Percentiles rank a stretch among this genome's conserved stretches.
Evolutionary conservation across 1,140 invertebrate genomes (phyloP).

Genomic region (Rhyzopertha dominica): DNA sequence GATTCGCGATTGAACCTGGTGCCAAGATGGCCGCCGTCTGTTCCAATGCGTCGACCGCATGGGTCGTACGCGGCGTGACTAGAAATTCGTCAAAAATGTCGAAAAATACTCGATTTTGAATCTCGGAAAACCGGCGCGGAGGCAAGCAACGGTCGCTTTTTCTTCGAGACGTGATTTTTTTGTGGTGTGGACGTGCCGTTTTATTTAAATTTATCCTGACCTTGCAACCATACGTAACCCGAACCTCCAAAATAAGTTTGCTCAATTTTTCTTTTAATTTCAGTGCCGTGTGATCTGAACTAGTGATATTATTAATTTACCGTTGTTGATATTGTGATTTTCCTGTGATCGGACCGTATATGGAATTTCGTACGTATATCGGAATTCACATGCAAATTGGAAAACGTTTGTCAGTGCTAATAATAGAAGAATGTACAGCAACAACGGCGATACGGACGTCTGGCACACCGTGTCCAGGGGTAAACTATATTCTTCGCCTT

Average conservation of each 20-base stretch:
- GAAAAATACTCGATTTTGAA: too few relatives aligned
- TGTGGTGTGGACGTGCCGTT: too few relatives aligned
- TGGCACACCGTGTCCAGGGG: too few relatives aligned
- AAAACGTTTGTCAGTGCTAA: too few relatives aligned
- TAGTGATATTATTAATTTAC: conserved; percentile 17
- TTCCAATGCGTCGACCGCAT: conserved; percentile 44
- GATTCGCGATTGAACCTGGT: conserved; percentile 15
- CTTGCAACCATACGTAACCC: conserved; percentile 26
- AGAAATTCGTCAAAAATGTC: conserved; percentile 13
- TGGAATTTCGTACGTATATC: too few relatives aligned
- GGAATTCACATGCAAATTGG: too few relatives aligned
- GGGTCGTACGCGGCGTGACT: conserved; percentile 43
- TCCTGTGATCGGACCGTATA: too few relatives aligned
- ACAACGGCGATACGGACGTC: too few relatives aligned
- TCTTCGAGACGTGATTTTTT: conserved; percentile 2
- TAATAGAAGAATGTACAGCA: too few relatives aligned
- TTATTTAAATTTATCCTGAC: conserved; percentile 19
- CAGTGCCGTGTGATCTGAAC: conserved; percentile 14
- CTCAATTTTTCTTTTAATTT: conserved; percentile 8
- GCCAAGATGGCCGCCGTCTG: conserved; percentile 38
- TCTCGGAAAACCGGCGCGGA: background rate
- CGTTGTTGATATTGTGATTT: too few relatives aligned
- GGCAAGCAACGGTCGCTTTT: background rate
- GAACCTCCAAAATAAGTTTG: too few relatives aligned
- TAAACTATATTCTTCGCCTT: too few relatives aligned